Conservation (phyloP, 2,797 vertebrate genomes). For the Premnoplex brunnescens region DNA sequence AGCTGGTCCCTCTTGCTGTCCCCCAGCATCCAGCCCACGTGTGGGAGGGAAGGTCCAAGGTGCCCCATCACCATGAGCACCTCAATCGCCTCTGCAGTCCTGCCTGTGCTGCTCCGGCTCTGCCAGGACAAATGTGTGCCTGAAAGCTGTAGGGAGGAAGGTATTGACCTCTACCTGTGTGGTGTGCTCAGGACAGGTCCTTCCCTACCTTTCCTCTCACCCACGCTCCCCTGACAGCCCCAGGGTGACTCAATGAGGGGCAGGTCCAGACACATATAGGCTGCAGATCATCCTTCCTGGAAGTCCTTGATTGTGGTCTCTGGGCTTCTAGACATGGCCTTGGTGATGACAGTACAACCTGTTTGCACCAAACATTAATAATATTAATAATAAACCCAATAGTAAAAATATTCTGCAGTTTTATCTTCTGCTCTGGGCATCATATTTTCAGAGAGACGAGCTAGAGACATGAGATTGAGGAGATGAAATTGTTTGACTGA, state of each 20-base stretch:
- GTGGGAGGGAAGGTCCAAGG: background rate
- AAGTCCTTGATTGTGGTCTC: background rate
- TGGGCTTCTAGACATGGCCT: rapidly evolving
- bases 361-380: rapidly evolving
- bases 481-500: background rate
- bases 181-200: background rate
- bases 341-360: background rate
- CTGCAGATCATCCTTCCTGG: background rate
- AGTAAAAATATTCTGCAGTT: background rate
- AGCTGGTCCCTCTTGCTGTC: background rate
- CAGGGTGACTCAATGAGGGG: background rate
- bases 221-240: rapidly evolving
- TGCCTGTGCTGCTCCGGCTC: background rate
- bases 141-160: background rate
- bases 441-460: background rate
- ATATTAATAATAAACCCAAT: rapidly evolving
- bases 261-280: background rate
- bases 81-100: rapidly evolving
- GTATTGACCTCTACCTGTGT: background rate
- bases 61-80: rapidly evolving
- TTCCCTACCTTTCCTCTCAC: background rate
- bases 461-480: background rate
- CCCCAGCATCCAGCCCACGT: background rate
- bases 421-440: background rate
- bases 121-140: background rate